Conservation (phyloP, 2,797 vertebrate genomes). For the Apogon hyalosoma region DNA sequence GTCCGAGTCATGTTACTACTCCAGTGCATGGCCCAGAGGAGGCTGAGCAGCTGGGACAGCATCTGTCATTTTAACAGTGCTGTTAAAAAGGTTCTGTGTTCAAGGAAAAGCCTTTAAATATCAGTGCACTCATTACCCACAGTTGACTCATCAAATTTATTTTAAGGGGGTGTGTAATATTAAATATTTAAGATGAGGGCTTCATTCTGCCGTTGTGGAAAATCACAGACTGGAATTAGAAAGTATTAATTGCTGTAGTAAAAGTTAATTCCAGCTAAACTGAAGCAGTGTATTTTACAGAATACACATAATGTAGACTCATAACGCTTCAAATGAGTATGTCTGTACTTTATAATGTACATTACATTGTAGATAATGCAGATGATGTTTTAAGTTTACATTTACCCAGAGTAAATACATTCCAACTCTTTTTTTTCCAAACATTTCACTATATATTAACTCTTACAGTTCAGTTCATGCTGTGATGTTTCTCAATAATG, state of each 20-base stretch:
- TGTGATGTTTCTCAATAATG: too few species aligned
- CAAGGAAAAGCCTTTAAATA: constrained; percentile 35
- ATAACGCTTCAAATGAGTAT: too few species aligned
- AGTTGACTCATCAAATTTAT: constrained; percentile 37
- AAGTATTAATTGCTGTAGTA: background rate
- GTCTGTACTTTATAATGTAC: too few species aligned
- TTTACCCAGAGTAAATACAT: too few species aligned
- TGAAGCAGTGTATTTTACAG: background rate
- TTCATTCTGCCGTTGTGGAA: constrained; percentile 15
- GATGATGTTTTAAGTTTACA: too few species aligned
- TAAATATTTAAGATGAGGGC: constrained; percentile 34
- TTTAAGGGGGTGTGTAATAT: constrained; percentile 17
- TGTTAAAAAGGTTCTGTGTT: constrained; percentile 34
- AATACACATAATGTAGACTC: too few species aligned
- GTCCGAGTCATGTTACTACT: constrained; percentile 5
- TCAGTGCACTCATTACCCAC: constrained; percentile 25
- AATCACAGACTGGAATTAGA: background rate
- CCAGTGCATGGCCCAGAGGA: background rate
- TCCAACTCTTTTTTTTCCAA: too few species aligned
- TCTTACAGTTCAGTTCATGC: too few species aligned
- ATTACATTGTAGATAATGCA: too few species aligned
- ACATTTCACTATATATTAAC: too few species aligned
- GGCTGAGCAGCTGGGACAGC: constrained; percentile 34
- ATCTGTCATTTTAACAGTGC: constrained; percentile 42
- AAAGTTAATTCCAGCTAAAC: background rate